Evolutionary conservation across 35 echinoderm and acorn worm genomes (phyloP).

Genomic region (Apostichopus californicus): DNA sequence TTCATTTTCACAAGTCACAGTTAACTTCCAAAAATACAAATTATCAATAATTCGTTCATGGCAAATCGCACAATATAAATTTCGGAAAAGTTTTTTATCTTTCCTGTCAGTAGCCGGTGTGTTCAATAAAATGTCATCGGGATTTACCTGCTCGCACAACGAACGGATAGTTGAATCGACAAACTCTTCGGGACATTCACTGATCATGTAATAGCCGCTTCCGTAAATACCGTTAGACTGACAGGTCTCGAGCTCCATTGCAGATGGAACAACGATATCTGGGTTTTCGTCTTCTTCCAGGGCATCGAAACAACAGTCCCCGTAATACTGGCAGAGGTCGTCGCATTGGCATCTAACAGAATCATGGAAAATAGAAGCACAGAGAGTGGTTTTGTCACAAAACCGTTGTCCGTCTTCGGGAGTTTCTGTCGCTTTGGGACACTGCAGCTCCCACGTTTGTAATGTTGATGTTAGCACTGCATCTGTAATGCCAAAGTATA

Average conservation of each 20-base stretch:
- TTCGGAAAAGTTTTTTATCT: slow-evolving; percentile 3
- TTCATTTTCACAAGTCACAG: neutral
- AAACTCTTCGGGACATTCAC: slow-evolving; percentile 13
- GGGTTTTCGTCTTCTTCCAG: no score
- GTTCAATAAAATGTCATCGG: neutral
- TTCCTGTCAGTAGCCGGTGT: neutral
- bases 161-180: neutral
- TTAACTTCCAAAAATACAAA: slow-evolving; percentile 1
- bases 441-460: neutral
- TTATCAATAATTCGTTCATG: neutral
- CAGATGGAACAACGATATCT: neutral
- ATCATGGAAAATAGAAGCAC: neutral
- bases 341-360: neutral
- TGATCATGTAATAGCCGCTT: slow-evolving; percentile 38
- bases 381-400: neutral
- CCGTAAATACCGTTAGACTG: neutral
- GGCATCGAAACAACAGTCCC: slow-evolving; percentile 26
- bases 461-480: neutral
- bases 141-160: neutral
- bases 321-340: neutral
- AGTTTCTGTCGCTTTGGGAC: no score
- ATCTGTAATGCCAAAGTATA: neutral
- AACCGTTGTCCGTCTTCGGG: neutral
- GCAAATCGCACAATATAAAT: slow-evolving; percentile 27
- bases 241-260: neutral